Evolutionary conservation across 2,797 vertebrate genomes (phyloP).

Genomic region (Sternotherus odoratus): DNA sequence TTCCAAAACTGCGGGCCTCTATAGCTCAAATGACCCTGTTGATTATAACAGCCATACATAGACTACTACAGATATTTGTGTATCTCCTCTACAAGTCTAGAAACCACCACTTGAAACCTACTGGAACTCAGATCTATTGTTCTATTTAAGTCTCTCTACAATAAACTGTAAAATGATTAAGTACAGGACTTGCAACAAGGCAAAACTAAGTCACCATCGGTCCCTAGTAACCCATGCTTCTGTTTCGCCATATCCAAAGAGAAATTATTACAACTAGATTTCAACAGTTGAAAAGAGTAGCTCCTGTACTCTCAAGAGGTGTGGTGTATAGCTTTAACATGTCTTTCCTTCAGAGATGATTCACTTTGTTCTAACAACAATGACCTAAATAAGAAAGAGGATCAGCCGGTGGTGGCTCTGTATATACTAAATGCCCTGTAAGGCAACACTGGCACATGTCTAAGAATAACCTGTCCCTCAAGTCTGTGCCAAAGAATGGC

Average conservation of each 20-base stretch:
- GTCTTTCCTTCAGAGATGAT: neutral
- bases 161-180: neutral
- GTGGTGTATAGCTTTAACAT: neutral
- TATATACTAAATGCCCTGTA: rapidly evolving
- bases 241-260: neutral
- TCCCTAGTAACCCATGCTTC: neutral
- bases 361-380: neutral
- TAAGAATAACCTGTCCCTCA: neutral
- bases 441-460: neutral
- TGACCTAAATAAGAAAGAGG: neutral
- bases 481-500: neutral
- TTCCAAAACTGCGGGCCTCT: neutral
- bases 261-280: neutral
- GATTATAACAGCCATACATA: no score
- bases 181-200: neutral
- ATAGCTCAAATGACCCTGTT: neutral
- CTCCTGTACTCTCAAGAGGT: neutral
- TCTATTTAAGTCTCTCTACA: neutral
- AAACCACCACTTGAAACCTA: neutral
- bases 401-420: neutral
- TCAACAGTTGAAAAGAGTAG: neutral
- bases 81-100: neutral
- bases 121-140: neutral
- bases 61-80: neutral
- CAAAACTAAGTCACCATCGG: rapidly evolving